Percentiles rank a stretch among this genome's conserved stretches.
Conservation (phyloP, 2,113 vertebrate genomes). For the Oxygymnocypris stewartii region DNA sequence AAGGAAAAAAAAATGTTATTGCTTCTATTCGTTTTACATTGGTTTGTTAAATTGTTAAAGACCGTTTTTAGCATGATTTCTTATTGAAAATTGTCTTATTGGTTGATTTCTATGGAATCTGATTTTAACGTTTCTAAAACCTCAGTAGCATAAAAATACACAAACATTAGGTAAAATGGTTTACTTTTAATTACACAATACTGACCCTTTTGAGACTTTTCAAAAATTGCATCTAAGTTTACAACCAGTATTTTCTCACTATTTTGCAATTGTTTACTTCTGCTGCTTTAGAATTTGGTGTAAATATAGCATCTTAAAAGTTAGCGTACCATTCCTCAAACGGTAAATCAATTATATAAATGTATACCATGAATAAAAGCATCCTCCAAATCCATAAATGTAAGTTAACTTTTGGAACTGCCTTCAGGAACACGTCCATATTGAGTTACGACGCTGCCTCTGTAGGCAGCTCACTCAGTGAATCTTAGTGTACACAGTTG, state of each 20-base stretch:
- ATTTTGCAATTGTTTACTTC: too few species aligned
- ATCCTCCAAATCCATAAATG: not conserved
- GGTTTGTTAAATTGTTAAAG: too few species aligned
- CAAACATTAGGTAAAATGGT: not conserved
- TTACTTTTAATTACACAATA: not conserved
- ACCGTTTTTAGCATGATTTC: too few species aligned
- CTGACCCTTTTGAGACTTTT: too few species aligned
- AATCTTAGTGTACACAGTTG: not conserved
- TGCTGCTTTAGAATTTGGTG: too few species aligned
- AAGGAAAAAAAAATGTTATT: too few species aligned
- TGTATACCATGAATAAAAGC: not conserved
- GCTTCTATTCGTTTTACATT: too few species aligned
- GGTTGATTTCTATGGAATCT: not conserved
- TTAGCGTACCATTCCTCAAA: not conserved
- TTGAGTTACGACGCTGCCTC: not conserved
- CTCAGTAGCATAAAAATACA: not conserved
- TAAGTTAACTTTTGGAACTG: slow-evolving; percentile 3
- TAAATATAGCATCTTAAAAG: too few species aligned
- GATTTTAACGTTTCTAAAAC: not conserved
- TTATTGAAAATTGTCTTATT: too few species aligned
- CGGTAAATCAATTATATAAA: not conserved
- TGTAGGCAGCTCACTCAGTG: not conserved
- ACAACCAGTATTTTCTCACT: not conserved
- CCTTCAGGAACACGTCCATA: not conserved
- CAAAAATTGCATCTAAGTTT: not conserved